Conservation (phyloP, 1,140 invertebrate species). For the Periplaneta americana region DNA sequence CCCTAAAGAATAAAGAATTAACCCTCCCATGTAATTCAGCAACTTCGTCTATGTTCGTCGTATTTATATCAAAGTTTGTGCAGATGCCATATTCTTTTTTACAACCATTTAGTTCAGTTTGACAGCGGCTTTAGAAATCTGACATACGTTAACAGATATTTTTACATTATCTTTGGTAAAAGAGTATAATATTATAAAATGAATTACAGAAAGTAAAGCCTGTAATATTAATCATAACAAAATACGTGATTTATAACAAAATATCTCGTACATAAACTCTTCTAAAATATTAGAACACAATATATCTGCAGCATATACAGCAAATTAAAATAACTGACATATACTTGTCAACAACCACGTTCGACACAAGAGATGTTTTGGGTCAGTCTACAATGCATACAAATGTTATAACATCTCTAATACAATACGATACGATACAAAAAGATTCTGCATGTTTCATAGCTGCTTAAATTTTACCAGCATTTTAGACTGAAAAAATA, state of each 20-base stretch:
- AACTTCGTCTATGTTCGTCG: too few relatives aligned
- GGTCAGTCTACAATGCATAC: neutral
- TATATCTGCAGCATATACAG: neutral
- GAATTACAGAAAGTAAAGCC: neutral
- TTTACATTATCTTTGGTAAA: neutral
- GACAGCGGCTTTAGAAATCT: neutral
- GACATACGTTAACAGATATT: neutral
- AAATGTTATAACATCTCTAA: neutral
- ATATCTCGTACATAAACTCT: neutral
- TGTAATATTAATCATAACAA: too few relatives aligned
- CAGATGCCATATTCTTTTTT: too few relatives aligned
- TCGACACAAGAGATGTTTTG: neutral
- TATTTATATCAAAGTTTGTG: too few relatives aligned
- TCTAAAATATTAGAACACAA: neutral
- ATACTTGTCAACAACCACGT: neutral
- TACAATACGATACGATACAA: neutral
- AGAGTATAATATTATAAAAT: too few relatives aligned
- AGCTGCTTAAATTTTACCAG: neutral
- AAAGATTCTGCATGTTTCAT: neutral
- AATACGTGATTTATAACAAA: neutral
- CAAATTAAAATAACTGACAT: neutral
- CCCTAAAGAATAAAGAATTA: too few relatives aligned
- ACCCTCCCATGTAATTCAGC: too few relatives aligned
- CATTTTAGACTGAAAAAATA: too few relatives aligned
- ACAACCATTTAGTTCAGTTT: too few relatives aligned